Conservation (phyloP, 1,140 invertebrate species). For the Aphaenogaster ashmeadi region DNA sequence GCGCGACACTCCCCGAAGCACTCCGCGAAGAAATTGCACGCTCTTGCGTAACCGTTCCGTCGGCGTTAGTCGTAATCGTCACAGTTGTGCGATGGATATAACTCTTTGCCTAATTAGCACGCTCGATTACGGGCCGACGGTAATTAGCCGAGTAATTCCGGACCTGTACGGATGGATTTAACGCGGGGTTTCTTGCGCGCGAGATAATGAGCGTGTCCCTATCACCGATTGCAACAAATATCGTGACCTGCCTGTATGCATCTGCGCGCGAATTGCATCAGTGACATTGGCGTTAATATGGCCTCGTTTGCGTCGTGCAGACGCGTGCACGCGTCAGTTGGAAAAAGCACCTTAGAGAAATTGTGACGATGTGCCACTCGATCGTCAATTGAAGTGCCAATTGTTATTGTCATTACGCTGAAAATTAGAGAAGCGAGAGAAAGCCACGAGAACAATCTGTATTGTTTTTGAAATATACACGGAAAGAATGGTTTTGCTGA, state of each 20-base stretch:
- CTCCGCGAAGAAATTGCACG: slow-evolving; percentile 47
- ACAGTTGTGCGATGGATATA: background rate
- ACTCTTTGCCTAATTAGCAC: slow-evolving; percentile 42
- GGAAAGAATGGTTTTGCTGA: too few relatives aligned
- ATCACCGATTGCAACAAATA: slow-evolving; percentile 48
- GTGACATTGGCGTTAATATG: slow-evolving; percentile 48
- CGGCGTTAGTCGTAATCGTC: slow-evolving; percentile 34
- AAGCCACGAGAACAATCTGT: background rate
- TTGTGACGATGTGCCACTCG: background rate
- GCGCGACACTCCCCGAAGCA: slow-evolving; percentile 25
- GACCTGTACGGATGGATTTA: slow-evolving; percentile 37
- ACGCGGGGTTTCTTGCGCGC: slow-evolving; percentile 33
- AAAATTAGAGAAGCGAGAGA: background rate
- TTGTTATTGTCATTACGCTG: background rate
- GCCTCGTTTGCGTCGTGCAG: slow-evolving; percentile 39
- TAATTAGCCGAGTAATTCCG: slow-evolving; percentile 76
- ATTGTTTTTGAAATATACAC: background rate
- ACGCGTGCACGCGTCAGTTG: background rate
- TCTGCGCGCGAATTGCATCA: slow-evolving; percentile 48
- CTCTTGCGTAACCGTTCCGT: slow-evolving; percentile 36
- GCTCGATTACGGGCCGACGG: slow-evolving; percentile 40
- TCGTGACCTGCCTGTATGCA: slow-evolving; percentile 42
- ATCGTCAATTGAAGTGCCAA: background rate
- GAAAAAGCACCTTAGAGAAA: slow-evolving; percentile 17
- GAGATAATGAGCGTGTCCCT: slow-evolving; percentile 35